Percentiles rank a stretch among this genome's conserved stretches.
These are phyloP conservation scores for Bombus impatiens DNA, from an alignment of 1,140 invertebrate species.

Conservation along the genomic window DNA sequence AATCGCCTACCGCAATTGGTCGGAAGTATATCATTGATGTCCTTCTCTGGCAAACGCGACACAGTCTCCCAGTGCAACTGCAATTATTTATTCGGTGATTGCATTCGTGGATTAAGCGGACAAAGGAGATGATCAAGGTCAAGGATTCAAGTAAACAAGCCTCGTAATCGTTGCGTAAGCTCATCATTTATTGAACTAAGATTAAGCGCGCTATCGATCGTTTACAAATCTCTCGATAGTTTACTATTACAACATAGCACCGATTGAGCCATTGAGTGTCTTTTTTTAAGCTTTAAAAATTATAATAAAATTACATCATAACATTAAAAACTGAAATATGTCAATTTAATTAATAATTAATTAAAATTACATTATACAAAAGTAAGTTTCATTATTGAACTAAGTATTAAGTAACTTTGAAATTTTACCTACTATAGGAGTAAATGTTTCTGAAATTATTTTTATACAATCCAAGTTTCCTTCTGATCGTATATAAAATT, in stretches of 20 bases:
- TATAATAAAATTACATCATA: neutral
- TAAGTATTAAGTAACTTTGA: neutral
- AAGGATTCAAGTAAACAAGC: conserved; percentile 58
- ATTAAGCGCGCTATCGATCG: conserved; percentile 1
- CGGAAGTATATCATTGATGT: conserved; percentile 78
- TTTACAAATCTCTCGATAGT: conserved; percentile 31
- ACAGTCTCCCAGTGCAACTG: conserved; percentile 47
- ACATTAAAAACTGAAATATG: neutral
- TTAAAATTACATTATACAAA: neutral
- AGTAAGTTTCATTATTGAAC: neutral
- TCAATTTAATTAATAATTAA: neutral
- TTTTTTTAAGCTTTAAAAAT: neutral
- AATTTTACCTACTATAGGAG: neutral
- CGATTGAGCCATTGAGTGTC: neutral
- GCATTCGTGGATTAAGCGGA: conserved; percentile 14
- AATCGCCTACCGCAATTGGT: conserved; percentile 81
- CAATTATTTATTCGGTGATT: conserved; percentile 33
- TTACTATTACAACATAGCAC: neutral
- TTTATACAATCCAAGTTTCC: no score
- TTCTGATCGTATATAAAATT: no score
- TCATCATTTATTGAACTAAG: conserved; percentile 42
- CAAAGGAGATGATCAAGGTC: conserved; percentile 58
- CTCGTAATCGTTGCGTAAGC: conserved; percentile 26
- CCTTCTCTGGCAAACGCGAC: conserved; percentile 62
- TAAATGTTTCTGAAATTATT: no score